Percentiles rank a stretch among this genome's conserved stretches.
These are phyloP conservation scores for Branchipolynoe longqiensis DNA, from an alignment of 2,888 invertebrate species.

Conservation along the genomic window DNA sequence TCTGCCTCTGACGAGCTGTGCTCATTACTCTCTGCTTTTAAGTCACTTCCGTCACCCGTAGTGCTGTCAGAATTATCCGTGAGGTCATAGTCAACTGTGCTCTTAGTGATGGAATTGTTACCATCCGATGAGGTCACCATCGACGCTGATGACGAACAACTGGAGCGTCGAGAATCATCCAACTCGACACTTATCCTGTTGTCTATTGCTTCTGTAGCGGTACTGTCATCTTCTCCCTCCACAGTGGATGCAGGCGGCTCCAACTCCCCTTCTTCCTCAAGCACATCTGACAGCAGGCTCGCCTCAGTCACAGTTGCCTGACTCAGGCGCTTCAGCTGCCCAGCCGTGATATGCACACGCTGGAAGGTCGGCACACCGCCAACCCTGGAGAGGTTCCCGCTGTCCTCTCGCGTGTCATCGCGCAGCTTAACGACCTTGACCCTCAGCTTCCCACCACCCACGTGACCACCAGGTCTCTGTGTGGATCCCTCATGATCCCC, in stretches of 20 bases:
- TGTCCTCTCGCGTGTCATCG: not conserved
- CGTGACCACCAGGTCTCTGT: too few relatives aligned
- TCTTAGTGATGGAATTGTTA: not conserved
- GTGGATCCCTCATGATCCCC: too few relatives aligned
- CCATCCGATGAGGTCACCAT: too few relatives aligned
- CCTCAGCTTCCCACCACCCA: not conserved
- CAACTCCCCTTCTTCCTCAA: conserved; percentile 5
- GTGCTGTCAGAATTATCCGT: conserved; percentile 9
- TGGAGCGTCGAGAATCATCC: not conserved
- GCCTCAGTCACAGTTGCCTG: not conserved
- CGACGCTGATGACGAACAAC: not conserved
- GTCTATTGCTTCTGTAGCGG: too few relatives aligned
- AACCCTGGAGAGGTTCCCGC: not conserved
- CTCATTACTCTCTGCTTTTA: not conserved
- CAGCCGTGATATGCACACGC: conserved; percentile 12
- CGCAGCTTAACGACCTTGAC: conserved; percentile 25
- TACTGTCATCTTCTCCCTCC: not conserved
- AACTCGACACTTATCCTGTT: too few relatives aligned
- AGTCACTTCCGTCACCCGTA: not conserved
- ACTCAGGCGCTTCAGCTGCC: not conserved
- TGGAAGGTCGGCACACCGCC: not conserved
- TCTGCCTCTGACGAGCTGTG: not conserved
- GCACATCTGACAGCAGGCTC: not conserved
- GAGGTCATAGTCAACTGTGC: not conserved
- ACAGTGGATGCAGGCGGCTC: not conserved